These are phyloP conservation scores for Styela clava DNA, from an alignment of 23 tunicate genomes.

Conservation along the genomic window DNA sequence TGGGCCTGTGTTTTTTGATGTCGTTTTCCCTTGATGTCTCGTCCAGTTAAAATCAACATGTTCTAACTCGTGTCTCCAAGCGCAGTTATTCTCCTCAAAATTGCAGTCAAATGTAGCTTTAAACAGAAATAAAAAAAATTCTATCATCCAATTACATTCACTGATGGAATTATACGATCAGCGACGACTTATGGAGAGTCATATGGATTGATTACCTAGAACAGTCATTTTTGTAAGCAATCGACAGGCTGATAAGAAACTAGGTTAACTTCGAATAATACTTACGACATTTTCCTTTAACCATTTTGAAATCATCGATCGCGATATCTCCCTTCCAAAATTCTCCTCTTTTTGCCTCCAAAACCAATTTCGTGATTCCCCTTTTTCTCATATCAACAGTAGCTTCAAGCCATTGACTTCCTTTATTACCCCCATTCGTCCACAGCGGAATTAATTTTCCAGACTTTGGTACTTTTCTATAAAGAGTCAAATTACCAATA, in stretches of 20 bases:
- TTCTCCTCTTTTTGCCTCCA: constrained; percentile 56
- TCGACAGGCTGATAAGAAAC: too few relatives aligned
- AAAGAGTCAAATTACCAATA: constrained; percentile 20
- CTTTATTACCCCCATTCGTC: constrained; percentile 16
- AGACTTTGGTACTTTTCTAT: background rate
- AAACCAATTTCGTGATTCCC: constrained; percentile 21
- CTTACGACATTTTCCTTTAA: constrained; percentile 80
- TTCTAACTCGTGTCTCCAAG: constrained; percentile 69
- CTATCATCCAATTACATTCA: too few relatives aligned
- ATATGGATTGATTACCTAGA: too few relatives aligned
- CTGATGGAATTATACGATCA: too few relatives aligned
- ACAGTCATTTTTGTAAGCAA: too few relatives aligned
- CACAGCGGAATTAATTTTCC: background rate
- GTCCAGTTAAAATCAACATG: constrained; percentile 83
- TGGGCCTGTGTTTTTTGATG: constrained; percentile 63
- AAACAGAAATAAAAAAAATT: background rate
- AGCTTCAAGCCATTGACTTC: constrained; percentile 22
- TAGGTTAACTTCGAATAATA: too few relatives aligned
- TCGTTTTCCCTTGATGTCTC: constrained; percentile 34
- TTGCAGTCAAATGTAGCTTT: constrained; percentile 75
- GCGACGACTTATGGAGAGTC: too few relatives aligned
- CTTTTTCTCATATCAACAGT: background rate
- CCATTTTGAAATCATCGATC: constrained; percentile 63
- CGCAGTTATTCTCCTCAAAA: constrained; percentile 63
- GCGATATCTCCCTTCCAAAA: constrained; percentile 81